phyloP scores from a whole-genome alignment of 2,888 invertebrate species.

The Gnatocerus cornutus region DNA sequence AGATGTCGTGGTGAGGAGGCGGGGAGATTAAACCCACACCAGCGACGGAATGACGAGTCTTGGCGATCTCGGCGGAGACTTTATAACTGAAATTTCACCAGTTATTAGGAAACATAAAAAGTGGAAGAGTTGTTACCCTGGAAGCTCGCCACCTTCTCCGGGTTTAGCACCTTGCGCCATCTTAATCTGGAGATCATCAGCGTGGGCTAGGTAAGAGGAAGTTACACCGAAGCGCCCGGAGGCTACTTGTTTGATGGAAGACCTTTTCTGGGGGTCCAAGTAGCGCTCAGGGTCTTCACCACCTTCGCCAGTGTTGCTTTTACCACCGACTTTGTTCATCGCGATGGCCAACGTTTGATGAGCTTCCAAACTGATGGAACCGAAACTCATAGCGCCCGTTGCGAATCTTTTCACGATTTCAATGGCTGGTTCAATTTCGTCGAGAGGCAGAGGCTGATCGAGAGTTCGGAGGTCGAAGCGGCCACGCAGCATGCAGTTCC shows the following conservation, averaged over 20 bases:
- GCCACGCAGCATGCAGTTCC: slow-evolving; percentile 92
- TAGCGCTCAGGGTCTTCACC: slow-evolving; percentile 90
- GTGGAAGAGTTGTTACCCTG: slow-evolving; percentile 72
- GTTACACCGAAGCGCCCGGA: slow-evolving; percentile 99
- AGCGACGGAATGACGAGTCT: slow-evolving; percentile 95
- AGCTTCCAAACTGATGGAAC: slow-evolving; percentile 95
- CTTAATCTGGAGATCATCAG: slow-evolving; percentile 99
- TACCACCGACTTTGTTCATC: slow-evolving; percentile 98
- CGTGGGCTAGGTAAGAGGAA: slow-evolving; percentile 96
- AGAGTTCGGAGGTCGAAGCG: slow-evolving; percentile 90
- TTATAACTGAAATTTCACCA: slow-evolving; percentile 72
- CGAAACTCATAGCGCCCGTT: slow-evolving; percentile 78
- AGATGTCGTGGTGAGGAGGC: slow-evolving; percentile 99
- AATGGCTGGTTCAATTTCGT: slow-evolving; percentile 93
- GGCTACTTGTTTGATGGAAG: slow-evolving; percentile 99
- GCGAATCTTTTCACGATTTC: slow-evolving; percentile 97
- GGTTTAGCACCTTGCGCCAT: slow-evolving; percentile 99
- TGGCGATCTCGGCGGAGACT: slow-evolving; percentile 96
- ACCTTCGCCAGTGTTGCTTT: slow-evolving; percentile 99
- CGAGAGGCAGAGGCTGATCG: slow-evolving; percentile 85
- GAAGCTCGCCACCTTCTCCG: slow-evolving; percentile 98
- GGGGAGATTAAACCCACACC: slow-evolving; percentile 99
- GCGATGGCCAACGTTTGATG: slow-evolving; percentile 96
- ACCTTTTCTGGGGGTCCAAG: slow-evolving; percentile 83
- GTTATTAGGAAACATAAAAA: background rate